Evolutionary conservation across 2,797 vertebrate genomes (phyloP).

Genomic region (Smutsia temminckii): DNA sequence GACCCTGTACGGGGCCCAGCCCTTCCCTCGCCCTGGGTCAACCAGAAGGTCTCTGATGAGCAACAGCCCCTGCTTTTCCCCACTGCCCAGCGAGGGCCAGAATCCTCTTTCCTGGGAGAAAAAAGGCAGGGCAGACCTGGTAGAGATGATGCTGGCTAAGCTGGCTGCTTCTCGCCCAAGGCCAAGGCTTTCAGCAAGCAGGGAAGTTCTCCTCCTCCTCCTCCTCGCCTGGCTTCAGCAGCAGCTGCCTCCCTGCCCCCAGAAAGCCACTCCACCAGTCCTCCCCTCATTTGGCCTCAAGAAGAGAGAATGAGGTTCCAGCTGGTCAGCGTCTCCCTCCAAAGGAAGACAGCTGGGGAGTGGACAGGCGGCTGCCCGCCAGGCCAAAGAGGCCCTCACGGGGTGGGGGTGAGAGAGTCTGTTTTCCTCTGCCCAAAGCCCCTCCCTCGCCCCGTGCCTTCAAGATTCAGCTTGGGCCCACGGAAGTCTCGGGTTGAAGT

Average conservation of each 20-base stretch:
- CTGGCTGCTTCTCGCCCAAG: background rate
- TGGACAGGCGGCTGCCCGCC: conserved; percentile 60
- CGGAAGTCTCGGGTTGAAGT: conserved; percentile 8
- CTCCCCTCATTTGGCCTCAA: conserved; percentile 72
- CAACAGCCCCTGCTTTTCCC: background rate
- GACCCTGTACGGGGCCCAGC: background rate
- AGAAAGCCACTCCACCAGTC: conserved; percentile 57
- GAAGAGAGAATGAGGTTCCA: conserved; percentile 70
- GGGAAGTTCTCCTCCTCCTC: conserved; percentile 41
- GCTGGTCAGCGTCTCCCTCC: conserved; percentile 79
- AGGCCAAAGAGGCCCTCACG: conserved; percentile 69
- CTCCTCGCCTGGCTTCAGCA: conserved; percentile 50
- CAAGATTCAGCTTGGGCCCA: background rate
- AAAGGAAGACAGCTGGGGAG: conserved; percentile 78
- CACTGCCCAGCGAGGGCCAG: background rate
- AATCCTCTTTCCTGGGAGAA: conserved; percentile 14
- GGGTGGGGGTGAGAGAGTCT: conserved; percentile 46
- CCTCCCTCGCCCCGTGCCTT: conserved; percentile 40
- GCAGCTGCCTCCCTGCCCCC: conserved; percentile 66
- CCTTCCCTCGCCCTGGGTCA: background rate
- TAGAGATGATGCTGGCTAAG: conserved; percentile 8
- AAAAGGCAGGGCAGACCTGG: conserved; percentile 18
- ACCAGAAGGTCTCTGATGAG: background rate
- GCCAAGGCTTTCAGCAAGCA: conserved; percentile 24
- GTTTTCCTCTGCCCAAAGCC: conserved; percentile 57